Conservation (phyloP, 2,797 vertebrate species). For the Acanthiza pusilla region DNA sequence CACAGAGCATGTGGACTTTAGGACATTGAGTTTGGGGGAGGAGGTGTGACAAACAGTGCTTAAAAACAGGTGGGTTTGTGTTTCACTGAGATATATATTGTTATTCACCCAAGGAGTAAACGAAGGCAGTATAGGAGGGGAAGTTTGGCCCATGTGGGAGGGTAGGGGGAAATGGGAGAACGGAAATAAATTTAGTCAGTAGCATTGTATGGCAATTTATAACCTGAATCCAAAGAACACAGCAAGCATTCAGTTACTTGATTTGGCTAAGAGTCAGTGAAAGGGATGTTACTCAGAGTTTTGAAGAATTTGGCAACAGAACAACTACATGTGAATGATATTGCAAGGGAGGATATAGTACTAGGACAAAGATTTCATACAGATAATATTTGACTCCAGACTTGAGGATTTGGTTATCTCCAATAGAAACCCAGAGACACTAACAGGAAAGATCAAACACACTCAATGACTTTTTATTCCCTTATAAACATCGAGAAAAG, state of each 20-base stretch:
- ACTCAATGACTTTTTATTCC: conserved; percentile 57
- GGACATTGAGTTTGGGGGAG: background rate
- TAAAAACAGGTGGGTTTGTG: background rate
- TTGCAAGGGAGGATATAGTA: conserved; percentile 69
- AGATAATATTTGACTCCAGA: conserved; percentile 52
- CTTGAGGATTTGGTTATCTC: conserved; percentile 46
- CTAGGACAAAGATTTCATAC: conserved; percentile 69
- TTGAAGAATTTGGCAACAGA: conserved; percentile 67
- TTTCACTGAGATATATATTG: background rate
- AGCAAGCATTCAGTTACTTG: conserved; percentile 26
- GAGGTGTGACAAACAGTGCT: background rate
- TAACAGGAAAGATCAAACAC: conserved; percentile 59
- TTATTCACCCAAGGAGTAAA: background rate
- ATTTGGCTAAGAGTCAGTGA: conserved; percentile 50
- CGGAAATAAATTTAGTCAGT: conserved; percentile 8
- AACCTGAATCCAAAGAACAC: conserved; percentile 52
- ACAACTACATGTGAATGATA: conserved; percentile 44
- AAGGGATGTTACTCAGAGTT: conserved; percentile 54
- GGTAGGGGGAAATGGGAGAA: background rate
- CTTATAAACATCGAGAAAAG: conserved; percentile 57
- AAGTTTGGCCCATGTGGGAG: background rate
- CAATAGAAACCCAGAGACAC: background rate
- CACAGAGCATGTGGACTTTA: background rate
- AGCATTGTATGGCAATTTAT: conserved; percentile 25
- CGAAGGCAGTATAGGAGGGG: background rate